These are phyloP conservation scores for Drosophila trapezifrons DNA, from an alignment of 1,140 invertebrate genomes.

Conservation along the genomic window DNA sequence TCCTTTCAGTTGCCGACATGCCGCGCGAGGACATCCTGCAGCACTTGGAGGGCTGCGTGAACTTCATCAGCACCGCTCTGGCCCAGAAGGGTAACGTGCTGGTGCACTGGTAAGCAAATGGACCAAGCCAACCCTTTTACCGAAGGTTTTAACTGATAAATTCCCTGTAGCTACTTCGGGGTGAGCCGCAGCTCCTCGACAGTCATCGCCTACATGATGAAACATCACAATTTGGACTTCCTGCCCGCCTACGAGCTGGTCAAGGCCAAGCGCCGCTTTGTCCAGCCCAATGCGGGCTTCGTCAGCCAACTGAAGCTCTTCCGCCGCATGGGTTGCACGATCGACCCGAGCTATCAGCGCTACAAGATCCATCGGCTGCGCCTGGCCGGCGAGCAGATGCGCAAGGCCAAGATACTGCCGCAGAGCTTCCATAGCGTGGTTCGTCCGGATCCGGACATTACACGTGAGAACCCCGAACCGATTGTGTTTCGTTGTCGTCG, in stretches of 20 bases:
- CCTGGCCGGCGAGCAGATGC: constrained; percentile 91
- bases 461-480: constrained; percentile 90
- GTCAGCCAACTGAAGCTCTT: constrained; percentile 90
- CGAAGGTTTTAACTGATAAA: neutral
- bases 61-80: constrained; percentile 88
- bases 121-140: too few species aligned
- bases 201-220: constrained; percentile 93
- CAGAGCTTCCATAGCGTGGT: constrained; percentile 90
- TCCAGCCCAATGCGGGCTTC: constrained; percentile 90
- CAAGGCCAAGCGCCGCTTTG: constrained; percentile 87
- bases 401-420: constrained; percentile 92
- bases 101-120: constrained; percentile 89
- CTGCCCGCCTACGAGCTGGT: constrained; percentile 89
- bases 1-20: constrained; percentile 89
- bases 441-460: constrained; percentile 91
- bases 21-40: constrained; percentile 92
- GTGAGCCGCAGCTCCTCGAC: constrained; percentile 93
- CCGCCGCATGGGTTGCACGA: constrained; percentile 89
- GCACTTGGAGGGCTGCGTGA: constrained; percentile 89
- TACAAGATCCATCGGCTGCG: constrained; percentile 91
- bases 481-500: constrained; percentile 92
- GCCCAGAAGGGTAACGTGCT: constrained; percentile 87
- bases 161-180: constrained; percentile 89
- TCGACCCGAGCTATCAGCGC: constrained; percentile 89
- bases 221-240: constrained; percentile 90